Evolutionary conservation across 2,113 vertebrate genomes (phyloP).

Genomic region (Cygnus buccinator): DNA sequence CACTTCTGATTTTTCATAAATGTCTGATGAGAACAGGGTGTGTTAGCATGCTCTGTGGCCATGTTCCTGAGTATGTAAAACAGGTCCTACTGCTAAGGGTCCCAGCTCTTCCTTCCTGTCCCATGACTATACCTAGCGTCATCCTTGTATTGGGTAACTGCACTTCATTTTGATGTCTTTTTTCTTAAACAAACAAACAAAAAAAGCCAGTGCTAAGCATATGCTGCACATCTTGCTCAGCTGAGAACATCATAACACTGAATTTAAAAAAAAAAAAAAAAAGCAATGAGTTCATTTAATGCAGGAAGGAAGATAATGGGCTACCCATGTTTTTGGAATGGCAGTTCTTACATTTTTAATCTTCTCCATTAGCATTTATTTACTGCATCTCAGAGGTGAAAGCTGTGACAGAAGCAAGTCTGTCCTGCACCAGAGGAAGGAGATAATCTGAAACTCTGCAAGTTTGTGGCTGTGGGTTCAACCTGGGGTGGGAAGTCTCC

Average conservation of each 20-base stretch:
- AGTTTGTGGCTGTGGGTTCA: not conserved
- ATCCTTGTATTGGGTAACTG: not conserved
- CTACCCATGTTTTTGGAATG: not conserved
- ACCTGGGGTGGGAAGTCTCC: not conserved
- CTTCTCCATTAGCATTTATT: not conserved
- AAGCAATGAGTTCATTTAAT: not conserved
- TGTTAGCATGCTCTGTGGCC: not conserved
- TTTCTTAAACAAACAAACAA: not conserved
- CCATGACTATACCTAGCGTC: not conserved
- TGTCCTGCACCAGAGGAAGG: not conserved
- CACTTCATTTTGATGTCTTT: not conserved
- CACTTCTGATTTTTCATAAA: not conserved
- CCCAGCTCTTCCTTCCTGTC: not conserved
- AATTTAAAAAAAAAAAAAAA: not conserved
- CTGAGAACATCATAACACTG: not conserved
- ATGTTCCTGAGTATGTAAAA: not conserved
- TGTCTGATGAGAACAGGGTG: not conserved
- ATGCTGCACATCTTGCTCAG: not conserved
- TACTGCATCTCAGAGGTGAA: not conserved
- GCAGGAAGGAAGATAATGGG: not conserved
- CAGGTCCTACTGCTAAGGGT: not conserved
- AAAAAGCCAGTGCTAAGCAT: not conserved
- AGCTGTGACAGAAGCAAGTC: not conserved
- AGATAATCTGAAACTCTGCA: not conserved
- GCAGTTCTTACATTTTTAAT: slow-evolving; percentile 12